phyloP scores from a whole-genome alignment of 1,140 invertebrate species.

The Lethrus apterus region DNA sequence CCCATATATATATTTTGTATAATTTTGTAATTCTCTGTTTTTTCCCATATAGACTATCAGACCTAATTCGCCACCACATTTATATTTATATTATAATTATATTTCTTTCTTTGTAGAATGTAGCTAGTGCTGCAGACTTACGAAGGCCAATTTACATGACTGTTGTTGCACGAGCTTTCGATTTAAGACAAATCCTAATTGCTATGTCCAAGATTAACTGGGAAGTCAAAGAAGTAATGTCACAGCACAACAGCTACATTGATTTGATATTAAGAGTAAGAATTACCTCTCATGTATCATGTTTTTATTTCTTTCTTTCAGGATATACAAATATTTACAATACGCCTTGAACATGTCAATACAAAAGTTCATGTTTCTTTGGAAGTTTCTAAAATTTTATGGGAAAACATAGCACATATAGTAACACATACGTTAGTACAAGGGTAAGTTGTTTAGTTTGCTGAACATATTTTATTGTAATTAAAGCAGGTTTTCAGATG shows the following conservation, averaged over 20 bases:
- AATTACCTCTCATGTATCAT: slow-evolving; percentile 4
- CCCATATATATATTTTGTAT: too few relatives aligned
- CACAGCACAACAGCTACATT: slow-evolving; percentile 87
- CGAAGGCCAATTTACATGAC: slow-evolving; percentile 79
- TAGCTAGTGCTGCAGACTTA: slow-evolving; percentile 63
- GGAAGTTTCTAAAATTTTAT: slow-evolving; percentile 64
- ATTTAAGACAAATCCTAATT: slow-evolving; percentile 67
- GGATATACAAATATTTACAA: slow-evolving; percentile 72
- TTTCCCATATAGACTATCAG: neutral
- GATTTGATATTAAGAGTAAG: slow-evolving; percentile 60
- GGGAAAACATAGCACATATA: slow-evolving; percentile 80
- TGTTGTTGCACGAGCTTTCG: slow-evolving; percentile 71
- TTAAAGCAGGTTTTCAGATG: slow-evolving; percentile 67
- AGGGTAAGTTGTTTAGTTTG: slow-evolving; percentile 61
- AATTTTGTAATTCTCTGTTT: too few relatives aligned
- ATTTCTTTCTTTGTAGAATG: slow-evolving; percentile 60
- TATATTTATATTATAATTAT: neutral
- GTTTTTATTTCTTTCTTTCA: slow-evolving; percentile 38
- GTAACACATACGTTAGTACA: slow-evolving; percentile 84
- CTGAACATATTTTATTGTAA: neutral
- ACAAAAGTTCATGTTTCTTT: slow-evolving; percentile 60
- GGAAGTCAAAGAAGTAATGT: slow-evolving; percentile 93
- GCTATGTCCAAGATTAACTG: slow-evolving; percentile 91
- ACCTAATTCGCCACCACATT: neutral
- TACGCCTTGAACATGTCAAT: slow-evolving; percentile 63